These are phyloP conservation scores for silkworm (Bombyx mori) DNA, from an alignment of 1,140 invertebrate genomes.

Conservation along the genomic window DNA sequence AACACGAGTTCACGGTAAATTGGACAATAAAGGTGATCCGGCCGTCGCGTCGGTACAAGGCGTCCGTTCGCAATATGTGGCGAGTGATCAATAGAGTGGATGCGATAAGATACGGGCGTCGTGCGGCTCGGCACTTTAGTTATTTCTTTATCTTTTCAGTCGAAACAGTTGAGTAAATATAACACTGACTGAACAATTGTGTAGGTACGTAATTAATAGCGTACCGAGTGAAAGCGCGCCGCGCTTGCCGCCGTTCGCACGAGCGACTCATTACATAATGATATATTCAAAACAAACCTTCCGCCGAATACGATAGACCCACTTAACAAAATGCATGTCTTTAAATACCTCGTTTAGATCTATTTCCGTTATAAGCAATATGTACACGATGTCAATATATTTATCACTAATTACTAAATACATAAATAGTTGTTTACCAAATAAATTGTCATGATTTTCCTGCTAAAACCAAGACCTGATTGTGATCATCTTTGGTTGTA, in stretches of 20 bases:
- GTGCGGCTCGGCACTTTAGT: slow-evolving; percentile 38
- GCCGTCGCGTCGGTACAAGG: slow-evolving; percentile 59
- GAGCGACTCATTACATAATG: slow-evolving; percentile 62
- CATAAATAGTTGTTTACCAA: slow-evolving; percentile 17
- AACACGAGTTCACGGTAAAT: slow-evolving; percentile 59
- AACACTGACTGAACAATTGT: slow-evolving; percentile 46
- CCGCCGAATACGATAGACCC: slow-evolving; percentile 39
- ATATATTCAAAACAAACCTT: slow-evolving; percentile 55
- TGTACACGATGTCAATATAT: too few species aligned
- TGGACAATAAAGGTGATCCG: slow-evolving; percentile 62
- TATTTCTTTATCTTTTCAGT: slow-evolving; percentile 61
- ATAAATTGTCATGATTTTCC: slow-evolving; percentile 13
- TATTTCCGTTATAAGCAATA: background rate
- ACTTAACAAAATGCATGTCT: slow-evolving; percentile 38
- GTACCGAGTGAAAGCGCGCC: slow-evolving; percentile 56
- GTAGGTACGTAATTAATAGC: slow-evolving; percentile 52
- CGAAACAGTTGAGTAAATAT: slow-evolving; percentile 65
- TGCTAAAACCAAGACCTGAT: slow-evolving; percentile 15
- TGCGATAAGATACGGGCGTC: slow-evolving; percentile 60
- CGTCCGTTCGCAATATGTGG: slow-evolving; percentile 59
- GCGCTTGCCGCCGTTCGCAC: slow-evolving; percentile 34
- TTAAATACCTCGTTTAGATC: slow-evolving; percentile 7
- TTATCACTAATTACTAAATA: slow-evolving; percentile 8
- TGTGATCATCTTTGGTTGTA: slow-evolving; percentile 12
- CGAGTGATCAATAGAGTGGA: slow-evolving; percentile 62